Base-by-base conservation (phyloP, 2,888 invertebrate species). In the Tineola bisselliella region DNA sequence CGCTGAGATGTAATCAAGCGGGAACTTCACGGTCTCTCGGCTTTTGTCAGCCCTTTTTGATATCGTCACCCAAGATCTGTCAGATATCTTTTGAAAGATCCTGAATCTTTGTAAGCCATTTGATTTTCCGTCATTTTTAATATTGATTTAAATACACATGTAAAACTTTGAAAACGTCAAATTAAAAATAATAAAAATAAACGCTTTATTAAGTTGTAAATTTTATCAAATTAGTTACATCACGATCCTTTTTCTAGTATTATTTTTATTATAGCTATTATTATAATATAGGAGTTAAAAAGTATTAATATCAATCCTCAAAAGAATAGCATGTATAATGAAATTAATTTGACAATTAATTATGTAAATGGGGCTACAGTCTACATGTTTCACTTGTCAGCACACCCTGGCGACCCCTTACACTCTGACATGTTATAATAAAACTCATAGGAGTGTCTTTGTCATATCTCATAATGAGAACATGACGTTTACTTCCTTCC, bases 1-100 rank as follows among this genome's bases (percentile, higher is more conserved):
- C 68, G 65, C 66, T 66, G 66, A 67, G 66, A 70, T 69, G 72
- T 73, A 76, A 76, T 75, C 73, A 74, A 76, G 75, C 68, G 68
- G 67, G 65, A 67, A 66, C 67, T 67, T 66, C 59, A 67, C 67
- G 65, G 67, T 68, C 64, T 6, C 25, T 25, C 25, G 25, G 69
- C 67, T 65, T 54, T 62, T 67, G 68, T 69, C 68, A 64, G 71
- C 70, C 68, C 69, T 69, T 73, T 72, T 62, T 65, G 65, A n/a
- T 15, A 38, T 15, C 48, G 48, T 17, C 15, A 10, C 48, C 13
- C 48, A 15, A 48, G 12, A 48, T 5, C 48, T 48, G 15, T 13
- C 15, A 48, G 48, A n/a, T 8, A 48, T 48, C 48, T 48, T 48
- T 48, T 6, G 3, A 48, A 48, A 13, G 13, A 48, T 38, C 10